Evolutionary conservation across 1,140 invertebrate genomes (phyloP), one percentile per base, ranked within the genome.

Genomic region (Ceratosolen fusciceps): DNA sequence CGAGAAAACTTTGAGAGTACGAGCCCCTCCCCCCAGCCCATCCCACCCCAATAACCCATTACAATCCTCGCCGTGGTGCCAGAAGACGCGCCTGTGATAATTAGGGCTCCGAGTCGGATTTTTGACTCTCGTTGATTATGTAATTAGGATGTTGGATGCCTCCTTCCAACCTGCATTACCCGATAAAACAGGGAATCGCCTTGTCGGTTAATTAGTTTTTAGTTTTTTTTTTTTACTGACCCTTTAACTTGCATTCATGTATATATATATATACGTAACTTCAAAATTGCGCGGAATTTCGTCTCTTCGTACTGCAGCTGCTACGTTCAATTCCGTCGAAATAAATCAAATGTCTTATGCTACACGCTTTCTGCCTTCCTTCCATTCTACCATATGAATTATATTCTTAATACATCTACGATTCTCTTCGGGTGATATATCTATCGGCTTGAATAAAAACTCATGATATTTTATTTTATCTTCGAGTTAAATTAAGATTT

Each of bases 321-420:
- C 29, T 65, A 62, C 58, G n/a, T 37, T 72, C 31, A 21, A 60
- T 56, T 31, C 49, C 49, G 26, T 67, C 4, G 43, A 29, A 62
- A 76, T 76, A 76, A 76, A 76, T 76, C 60, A 76, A 76, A 67
- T 9, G 60, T 52, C 47, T 52, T 54, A 14, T 9, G 24, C 43
- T 70, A 29, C n/a, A 26, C 47, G 26, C 39, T 70, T 70, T 37
- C 31, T 37, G n/a, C 26, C 58, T 31, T n/a, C n/a, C n/a, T n/a
- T 62, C 26, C 67, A 65, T 37, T 31, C 34, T 37, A 37, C 31
- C 39, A 65, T 65, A 37, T 37, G 21, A 65, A 65, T 65, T 65
- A 65, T 65, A 65, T 65, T 65, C 60, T 43, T 70, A 49, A 70
- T 70, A 16, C 43, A 49, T 70, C 12, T 47, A 70, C 9, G 39